phyloP scores from a whole-genome alignment of 2,113 vertebrate genomes.

The Cheilinus undulatus region DNA sequence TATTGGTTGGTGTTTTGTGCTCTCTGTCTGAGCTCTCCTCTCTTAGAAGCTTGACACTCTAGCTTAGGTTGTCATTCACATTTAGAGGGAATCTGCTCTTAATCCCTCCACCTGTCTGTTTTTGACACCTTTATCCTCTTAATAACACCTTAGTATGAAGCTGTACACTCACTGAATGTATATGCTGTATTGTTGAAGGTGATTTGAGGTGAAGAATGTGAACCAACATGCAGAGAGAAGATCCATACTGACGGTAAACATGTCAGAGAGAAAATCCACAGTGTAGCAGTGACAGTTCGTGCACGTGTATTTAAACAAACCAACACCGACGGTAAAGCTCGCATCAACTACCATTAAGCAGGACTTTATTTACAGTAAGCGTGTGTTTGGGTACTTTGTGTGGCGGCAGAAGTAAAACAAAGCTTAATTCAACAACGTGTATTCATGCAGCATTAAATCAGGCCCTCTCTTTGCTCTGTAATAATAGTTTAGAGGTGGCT shows the following conservation, averaged over 20 bases:
- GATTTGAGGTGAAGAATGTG: background rate
- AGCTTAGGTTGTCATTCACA: background rate
- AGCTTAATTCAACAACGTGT: constrained; percentile 35
- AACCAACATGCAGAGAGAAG: constrained; percentile 9
- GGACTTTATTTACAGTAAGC: background rate
- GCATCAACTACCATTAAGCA: background rate
- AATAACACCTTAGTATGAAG: background rate
- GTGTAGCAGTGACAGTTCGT: background rate
- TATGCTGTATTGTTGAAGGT: background rate
- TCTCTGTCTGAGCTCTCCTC: no score
- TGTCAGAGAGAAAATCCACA: background rate
- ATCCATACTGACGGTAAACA: background rate
- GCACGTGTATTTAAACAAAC: background rate
- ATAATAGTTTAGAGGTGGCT: constrained; percentile 54
- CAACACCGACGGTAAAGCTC: background rate
- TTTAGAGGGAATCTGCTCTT: no score
- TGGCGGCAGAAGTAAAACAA: constrained; percentile 2
- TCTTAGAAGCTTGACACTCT: no score
- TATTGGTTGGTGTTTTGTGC: no score
- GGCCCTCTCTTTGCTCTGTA: constrained; percentile 32
- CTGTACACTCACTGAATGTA: no score
- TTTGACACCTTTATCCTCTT: background rate
- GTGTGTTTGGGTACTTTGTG: background rate
- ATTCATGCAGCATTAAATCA: constrained; percentile 34
- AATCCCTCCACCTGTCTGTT: background rate